A percentile compares a stretch with the other conserved stretches of the same genome.
Conservation (phyloP, 2,113 vertebrate species). For the Chroicocephalus ridibundus region DNA sequence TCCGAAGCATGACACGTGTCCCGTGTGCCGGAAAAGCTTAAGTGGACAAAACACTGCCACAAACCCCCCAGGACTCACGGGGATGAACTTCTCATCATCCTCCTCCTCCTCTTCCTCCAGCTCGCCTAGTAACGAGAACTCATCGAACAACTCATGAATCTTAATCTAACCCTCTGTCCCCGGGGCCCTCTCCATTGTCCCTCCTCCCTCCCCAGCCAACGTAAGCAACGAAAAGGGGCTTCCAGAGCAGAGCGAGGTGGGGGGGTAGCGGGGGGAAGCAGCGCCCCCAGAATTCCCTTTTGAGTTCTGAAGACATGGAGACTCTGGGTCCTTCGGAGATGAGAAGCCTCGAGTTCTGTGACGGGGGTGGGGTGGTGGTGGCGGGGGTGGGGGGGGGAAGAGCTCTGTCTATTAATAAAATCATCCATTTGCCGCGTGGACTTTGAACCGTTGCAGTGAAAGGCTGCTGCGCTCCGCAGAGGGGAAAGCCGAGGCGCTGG, state of each 20-base stretch:
- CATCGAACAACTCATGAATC: slow-evolving; percentile 88
- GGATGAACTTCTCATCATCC: slow-evolving; percentile 90
- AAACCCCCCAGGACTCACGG: slow-evolving; percentile 90
- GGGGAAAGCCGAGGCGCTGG: background rate
- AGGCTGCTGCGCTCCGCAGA: background rate
- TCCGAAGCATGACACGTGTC: slow-evolving; percentile 94
- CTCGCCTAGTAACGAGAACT: slow-evolving; percentile 89
- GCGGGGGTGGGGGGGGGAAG: background rate
- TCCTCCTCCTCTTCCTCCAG: slow-evolving; percentile 85
- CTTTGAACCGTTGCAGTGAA: background rate
- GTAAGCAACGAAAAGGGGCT: background rate
- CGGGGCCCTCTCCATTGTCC: slow-evolving; percentile 22
- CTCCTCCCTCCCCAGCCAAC: background rate
- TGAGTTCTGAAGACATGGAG: slow-evolving; percentile 3
- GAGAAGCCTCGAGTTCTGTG: slow-evolving; percentile 45
- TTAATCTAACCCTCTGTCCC: slow-evolving; percentile 20
- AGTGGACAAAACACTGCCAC: slow-evolving; percentile 98
- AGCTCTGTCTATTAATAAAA: slow-evolving; percentile 27
- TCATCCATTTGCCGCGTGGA: slow-evolving; percentile 24
- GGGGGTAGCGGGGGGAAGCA: background rate
- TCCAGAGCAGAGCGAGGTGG: slow-evolving; percentile 2
- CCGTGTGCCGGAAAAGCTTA: slow-evolving; percentile 96
- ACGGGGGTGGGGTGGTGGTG: background rate
- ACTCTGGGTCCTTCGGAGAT: slow-evolving; percentile 23
- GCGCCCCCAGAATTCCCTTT: background rate